Base-by-base conservation (phyloP, 2,113 vertebrate species). In the Castor canadensis region DNA sequence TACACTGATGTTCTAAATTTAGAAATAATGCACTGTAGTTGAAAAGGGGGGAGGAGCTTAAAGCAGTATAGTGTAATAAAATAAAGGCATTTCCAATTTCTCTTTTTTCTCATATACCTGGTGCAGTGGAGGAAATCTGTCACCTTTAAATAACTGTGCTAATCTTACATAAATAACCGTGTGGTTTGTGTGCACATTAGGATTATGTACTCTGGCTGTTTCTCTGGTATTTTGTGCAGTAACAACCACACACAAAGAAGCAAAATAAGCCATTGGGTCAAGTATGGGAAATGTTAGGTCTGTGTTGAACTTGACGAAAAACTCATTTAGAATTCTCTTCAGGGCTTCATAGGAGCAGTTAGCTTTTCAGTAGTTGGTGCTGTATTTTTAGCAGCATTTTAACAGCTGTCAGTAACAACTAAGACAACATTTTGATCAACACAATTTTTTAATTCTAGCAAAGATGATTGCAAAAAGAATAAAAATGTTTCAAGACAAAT, bases 361-460 rank as follows among this genome's bases (percentile, higher is more conserved):
- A 83, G 95, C 96, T 98, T 98, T 98, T 98, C 98, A 97, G 97
- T 98, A 97, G 97, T 95, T 97, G 97, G 95, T 73, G 93, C 96
- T 96, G 69, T 98, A 98, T 98, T 98, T 98, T 98, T 98, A 98
- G 98, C 90, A 97, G 96, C 95, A 98, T 98, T 98, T 98, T 98
- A 98, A 98, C 97, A 98, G 98, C 98, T 98, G 97, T 98, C 98
- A 98, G 97, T 98, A 98, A 98, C 97, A 98, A 97, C 95, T 96
- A 97, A 91, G 96, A 98, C 98, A 98, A 97, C 97, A 96, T 98
- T 96, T 98, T 94, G 95, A 98, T 97, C 4, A 0, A 94, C 88
- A 97, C 97, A 95, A 87, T 66, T 69, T 93, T 97, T 98, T 91
- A 77, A 95, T 95, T 98, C 97, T 97, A 98, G 87, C 79, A 97